phyloP scores from a whole-genome alignment of 2,888 invertebrate genomes.

The Emmelina monodactyla region DNA sequence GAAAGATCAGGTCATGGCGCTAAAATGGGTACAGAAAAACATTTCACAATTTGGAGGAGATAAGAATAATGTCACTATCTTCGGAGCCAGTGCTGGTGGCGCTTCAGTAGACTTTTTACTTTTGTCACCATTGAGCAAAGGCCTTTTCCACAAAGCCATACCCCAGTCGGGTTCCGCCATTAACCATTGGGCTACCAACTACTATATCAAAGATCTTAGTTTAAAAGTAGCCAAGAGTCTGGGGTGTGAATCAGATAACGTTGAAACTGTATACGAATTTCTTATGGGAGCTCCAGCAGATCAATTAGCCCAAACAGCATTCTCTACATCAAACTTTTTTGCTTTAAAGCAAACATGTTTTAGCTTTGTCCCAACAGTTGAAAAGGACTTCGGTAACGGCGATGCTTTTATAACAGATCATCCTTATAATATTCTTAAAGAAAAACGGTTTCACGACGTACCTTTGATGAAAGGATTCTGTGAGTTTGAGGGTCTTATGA shows the following conservation, averaged over 20 bases:
- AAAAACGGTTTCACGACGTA: slow-evolving; percentile 32
- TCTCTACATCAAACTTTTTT: background rate
- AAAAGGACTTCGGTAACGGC: slow-evolving; percentile 27
- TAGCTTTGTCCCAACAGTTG: slow-evolving; percentile 35
- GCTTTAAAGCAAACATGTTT: slow-evolving; percentile 10
- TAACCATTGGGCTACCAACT: slow-evolving; percentile 32
- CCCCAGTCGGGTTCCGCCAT: slow-evolving; percentile 33
- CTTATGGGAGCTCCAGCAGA: slow-evolving; percentile 19
- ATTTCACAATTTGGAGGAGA: slow-evolving; percentile 34
- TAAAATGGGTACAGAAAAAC: slow-evolving; percentile 36
- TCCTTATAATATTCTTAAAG: slow-evolving; percentile 41
- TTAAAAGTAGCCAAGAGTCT: slow-evolving; percentile 21
- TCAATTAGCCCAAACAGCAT: slow-evolving; percentile 17
- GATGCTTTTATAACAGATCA: slow-evolving; percentile 24
- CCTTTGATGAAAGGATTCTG: slow-evolving; percentile 57
- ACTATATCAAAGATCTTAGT: slow-evolving; percentile 21
- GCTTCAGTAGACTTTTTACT: slow-evolving; percentile 32
- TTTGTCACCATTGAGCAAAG: slow-evolving; percentile 26
- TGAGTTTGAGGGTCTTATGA: slow-evolving; percentile 44
- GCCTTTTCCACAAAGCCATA: slow-evolving; percentile 36
- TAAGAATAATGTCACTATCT: slow-evolving; percentile 30
- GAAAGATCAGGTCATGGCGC: slow-evolving; percentile 38
- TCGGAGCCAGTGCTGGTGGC: slow-evolving; percentile 34
- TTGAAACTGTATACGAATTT: slow-evolving; percentile 20
- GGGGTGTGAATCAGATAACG: slow-evolving; percentile 21